Evolutionary conservation across 1,140 invertebrate species (phyloP).

Genomic region (Lycorma delicatula): DNA sequence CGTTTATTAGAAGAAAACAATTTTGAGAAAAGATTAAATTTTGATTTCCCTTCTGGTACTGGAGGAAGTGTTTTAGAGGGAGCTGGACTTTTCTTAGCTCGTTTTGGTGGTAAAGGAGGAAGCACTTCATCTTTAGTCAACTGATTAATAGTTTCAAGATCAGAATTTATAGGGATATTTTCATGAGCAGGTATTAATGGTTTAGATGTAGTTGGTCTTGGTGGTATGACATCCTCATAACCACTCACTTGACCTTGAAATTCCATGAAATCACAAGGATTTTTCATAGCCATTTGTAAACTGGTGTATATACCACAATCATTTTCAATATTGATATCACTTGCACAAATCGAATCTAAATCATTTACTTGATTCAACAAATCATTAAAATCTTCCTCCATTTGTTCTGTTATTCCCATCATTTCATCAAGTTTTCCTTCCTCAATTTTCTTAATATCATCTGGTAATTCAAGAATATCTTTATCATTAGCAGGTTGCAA

Average conservation of each 20-base stretch:
- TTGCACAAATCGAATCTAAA: slow-evolving; percentile 20
- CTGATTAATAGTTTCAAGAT: slow-evolving; percentile 20
- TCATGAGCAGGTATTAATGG: slow-evolving; percentile 34
- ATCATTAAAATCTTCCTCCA: slow-evolving; percentile 37
- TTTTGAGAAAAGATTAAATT: slow-evolving; percentile 55
- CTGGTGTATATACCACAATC: slow-evolving; percentile 54
- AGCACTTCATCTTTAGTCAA: slow-evolving; percentile 41
- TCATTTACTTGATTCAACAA: slow-evolving; percentile 29
- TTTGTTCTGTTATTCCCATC: not conserved
- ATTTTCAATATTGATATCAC: slow-evolving; percentile 8
- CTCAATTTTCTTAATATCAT: too few relatives aligned
- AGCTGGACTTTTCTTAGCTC: slow-evolving; percentile 52
- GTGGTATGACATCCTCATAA: slow-evolving; percentile 46
- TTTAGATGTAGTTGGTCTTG: slow-evolving; percentile 37
- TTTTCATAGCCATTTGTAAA: slow-evolving; percentile 76
- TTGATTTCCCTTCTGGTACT: slow-evolving; percentile 39
- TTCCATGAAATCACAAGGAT: slow-evolving; percentile 55
- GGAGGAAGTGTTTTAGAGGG: slow-evolving; percentile 40
- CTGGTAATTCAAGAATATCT: too few relatives aligned
- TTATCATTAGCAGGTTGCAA: too few relatives aligned
- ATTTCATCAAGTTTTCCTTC: not conserved
- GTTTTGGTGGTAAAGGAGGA: slow-evolving; percentile 69
- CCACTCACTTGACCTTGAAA: slow-evolving; percentile 38
- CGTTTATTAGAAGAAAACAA: slow-evolving; percentile 42
- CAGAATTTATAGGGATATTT: slow-evolving; percentile 4